These are phyloP conservation scores for Xanthorhoe designata DNA, from an alignment of 2,888 invertebrate genomes.

Conservation along the genomic window DNA sequence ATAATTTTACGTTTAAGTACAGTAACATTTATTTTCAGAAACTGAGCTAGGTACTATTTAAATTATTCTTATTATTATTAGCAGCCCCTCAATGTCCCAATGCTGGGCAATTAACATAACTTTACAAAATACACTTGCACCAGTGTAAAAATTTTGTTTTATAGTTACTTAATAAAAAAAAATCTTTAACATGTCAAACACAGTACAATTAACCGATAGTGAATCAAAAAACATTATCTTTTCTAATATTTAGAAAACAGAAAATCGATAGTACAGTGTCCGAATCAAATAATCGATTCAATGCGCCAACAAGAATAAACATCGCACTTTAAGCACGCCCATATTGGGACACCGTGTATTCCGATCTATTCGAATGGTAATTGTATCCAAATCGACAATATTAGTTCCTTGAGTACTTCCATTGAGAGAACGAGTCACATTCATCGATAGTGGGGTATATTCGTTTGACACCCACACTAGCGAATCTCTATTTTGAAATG, in stretches of 20 bases:
- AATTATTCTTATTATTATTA: too few species aligned
- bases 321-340: conserved; percentile 52
- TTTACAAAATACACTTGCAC: too few species aligned
- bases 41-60: too few species aligned
- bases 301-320: conserved; percentile 49
- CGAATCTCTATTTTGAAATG: conserved; percentile 5
- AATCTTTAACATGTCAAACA: neutral
- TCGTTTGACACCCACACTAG: conserved; percentile 48
- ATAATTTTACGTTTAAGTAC: too few species aligned
- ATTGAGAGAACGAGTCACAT: conserved; percentile 59
- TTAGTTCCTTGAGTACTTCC: conserved; percentile 63
- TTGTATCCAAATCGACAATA: conserved; percentile 74
- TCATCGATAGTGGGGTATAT: conserved; percentile 66
- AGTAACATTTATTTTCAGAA: too few species aligned
- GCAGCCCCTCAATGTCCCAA: too few species aligned
- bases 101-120: too few species aligned
- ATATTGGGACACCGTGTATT: conserved; percentile 58
- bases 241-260: neutral
- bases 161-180: too few species aligned
- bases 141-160: too few species aligned
- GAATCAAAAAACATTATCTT: neutral
- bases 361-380: conserved; percentile 67
- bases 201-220: too few species aligned
- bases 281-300: conserved; percentile 10
- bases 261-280: neutral